Evolutionary conservation across 2,888 invertebrate species (phyloP).

Genomic region (Tethea ocularis): DNA sequence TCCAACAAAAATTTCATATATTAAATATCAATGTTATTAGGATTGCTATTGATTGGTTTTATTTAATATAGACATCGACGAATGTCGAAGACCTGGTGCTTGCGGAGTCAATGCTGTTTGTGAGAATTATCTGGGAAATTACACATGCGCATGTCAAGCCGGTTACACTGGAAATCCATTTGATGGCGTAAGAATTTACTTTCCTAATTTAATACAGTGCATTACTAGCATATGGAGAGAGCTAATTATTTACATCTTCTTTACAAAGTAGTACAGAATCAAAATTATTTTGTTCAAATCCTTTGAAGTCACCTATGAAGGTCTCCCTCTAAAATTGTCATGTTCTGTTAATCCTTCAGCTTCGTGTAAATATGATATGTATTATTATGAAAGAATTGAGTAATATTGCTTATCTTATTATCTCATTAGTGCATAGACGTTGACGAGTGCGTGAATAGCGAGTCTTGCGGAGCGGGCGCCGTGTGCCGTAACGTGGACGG

Average conservation of each 20-base stretch:
- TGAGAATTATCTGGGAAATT: slow-evolving; percentile 93
- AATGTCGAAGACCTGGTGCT: slow-evolving; percentile 91
- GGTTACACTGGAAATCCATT: slow-evolving; percentile 93
- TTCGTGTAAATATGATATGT: not conserved
- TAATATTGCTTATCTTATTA: not conserved
- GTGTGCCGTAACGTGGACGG: slow-evolving; percentile 92
- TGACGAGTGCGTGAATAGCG: slow-evolving; percentile 90
- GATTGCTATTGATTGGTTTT: slow-evolving; percentile 8
- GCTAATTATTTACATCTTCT: no score
- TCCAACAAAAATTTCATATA: no score
- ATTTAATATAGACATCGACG: slow-evolving; percentile 89
- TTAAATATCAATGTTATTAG: no score
- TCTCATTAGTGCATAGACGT: slow-evolving; percentile 89
- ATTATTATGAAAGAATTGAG: not conserved
- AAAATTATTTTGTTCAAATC: no score
- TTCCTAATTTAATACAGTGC: not conserved
- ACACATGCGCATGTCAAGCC: slow-evolving; percentile 91
- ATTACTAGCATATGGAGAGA: not conserved
- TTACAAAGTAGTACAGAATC: no score
- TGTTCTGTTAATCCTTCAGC: not conserved
- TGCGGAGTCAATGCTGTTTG: slow-evolving; percentile 93
- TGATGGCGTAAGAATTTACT: slow-evolving; percentile 66
- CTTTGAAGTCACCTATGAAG: no score
- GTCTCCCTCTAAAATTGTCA: no score
- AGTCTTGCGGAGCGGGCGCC: slow-evolving; percentile 91